phyloP scores from a whole-genome alignment of 2,888 invertebrate genomes.

The Limnephilus lunatus region DNA sequence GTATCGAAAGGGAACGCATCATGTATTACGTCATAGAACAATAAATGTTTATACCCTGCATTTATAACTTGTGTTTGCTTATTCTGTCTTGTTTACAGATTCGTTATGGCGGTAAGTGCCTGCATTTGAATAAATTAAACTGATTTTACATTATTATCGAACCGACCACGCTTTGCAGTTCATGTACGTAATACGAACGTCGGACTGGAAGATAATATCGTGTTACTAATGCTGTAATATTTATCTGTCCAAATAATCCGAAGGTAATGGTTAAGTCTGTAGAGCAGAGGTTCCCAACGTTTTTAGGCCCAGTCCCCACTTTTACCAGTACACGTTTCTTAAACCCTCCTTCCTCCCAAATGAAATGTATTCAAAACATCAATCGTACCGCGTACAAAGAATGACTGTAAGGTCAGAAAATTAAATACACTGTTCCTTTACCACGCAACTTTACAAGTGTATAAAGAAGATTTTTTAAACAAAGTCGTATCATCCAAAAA shows the following conservation, averaged over 20 bases:
- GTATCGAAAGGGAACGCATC: neutral
- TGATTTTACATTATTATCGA: slow-evolving; percentile 23
- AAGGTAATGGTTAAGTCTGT: neutral
- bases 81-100: slow-evolving; percentile 14
- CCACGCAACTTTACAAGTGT: no score
- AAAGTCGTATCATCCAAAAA: no score
- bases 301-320: no score
- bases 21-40: neutral
- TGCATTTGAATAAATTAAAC: slow-evolving; percentile 34
- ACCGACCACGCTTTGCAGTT: slow-evolving; percentile 12
- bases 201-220: slow-evolving; percentile 22
- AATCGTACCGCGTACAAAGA: no score
- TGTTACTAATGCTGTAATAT: slow-evolving; percentile 21
- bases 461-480: no score
- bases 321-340: no score
- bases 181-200: neutral
- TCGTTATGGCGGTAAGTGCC: slow-evolving; percentile 6
- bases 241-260: neutral
- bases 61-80: neutral
- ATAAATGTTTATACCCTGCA: neutral
- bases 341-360: no score
- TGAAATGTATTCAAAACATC: no score
- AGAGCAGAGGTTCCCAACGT: neutral
- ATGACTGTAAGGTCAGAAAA: no score
- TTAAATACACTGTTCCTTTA: no score